phyloP scores from a whole-genome alignment of 1,140 invertebrate genomes.

The Eulimnadia texana region DNA sequence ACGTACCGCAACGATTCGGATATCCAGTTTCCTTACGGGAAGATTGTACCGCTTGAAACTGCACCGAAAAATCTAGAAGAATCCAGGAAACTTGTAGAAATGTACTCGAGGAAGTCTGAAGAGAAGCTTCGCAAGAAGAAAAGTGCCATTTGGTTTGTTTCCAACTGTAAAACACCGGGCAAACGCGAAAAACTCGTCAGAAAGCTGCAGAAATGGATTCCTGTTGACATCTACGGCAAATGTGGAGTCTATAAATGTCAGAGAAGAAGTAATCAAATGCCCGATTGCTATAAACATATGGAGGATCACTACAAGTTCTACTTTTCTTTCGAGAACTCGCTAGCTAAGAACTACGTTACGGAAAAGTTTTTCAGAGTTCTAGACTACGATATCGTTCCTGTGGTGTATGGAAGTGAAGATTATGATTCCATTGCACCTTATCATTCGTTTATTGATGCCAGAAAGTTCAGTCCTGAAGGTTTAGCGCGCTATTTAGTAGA shows the following conservation, averaged over 20 bases:
- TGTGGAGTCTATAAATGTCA: neutral
- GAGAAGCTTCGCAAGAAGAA: neutral
- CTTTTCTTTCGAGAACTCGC: slow-evolving; percentile 19
- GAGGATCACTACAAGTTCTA: slow-evolving; percentile 16
- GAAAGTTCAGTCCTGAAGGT: slow-evolving; percentile 4
- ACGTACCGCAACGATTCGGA: slow-evolving; percentile 31
- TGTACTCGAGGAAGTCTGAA: neutral
- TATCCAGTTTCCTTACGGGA: slow-evolving; percentile 24
- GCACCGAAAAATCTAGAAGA: neutral
- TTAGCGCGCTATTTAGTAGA: slow-evolving; percentile 9
- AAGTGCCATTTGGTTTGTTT: slow-evolving; percentile 1
- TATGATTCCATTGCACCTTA: slow-evolving; percentile 12
- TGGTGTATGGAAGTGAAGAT: slow-evolving; percentile 16
- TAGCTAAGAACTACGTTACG: slow-evolving; percentile 26
- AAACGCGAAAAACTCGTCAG: neutral
- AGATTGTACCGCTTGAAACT: slow-evolving; percentile 16
- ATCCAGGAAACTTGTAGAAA: neutral
- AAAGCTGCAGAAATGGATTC: neutral
- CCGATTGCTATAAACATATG: slow-evolving; percentile 27
- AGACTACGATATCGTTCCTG: slow-evolving; percentile 7
- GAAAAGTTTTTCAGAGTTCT: slow-evolving; percentile 24
- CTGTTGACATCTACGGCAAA: slow-evolving; percentile 5
- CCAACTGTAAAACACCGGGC: neutral
- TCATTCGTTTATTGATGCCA: slow-evolving; percentile 14
- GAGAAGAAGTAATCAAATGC: neutral